Evolutionary conservation across 2,888 invertebrate genomes (phyloP).

Genomic region (Falcaria lacertinaria): DNA sequence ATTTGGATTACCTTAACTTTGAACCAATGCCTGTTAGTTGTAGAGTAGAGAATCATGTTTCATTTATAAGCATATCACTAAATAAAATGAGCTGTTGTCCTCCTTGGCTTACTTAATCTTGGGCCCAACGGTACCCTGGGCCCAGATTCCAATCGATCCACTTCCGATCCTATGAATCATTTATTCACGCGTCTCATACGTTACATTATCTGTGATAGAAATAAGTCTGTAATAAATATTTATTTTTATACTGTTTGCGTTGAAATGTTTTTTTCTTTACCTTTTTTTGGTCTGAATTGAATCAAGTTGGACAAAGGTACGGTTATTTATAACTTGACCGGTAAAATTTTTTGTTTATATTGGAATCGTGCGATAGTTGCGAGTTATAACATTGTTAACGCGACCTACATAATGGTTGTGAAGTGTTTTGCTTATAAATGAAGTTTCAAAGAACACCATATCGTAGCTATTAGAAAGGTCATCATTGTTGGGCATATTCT

Average conservation of each 20-base stretch:
- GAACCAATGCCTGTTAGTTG: conserved; percentile 69
- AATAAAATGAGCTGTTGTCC: too few species aligned
- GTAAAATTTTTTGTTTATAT: neutral
- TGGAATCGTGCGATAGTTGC: neutral
- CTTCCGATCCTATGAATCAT: too few species aligned
- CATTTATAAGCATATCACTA: conserved; percentile 50
- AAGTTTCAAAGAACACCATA: conserved; percentile 48
- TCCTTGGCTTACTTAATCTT: too few species aligned
- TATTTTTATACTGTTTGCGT: too few species aligned
- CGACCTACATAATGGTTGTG: conserved; percentile 1
- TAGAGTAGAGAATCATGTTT: conserved; percentile 23
- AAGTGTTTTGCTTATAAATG: conserved; percentile 46
- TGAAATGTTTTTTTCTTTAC: neutral
- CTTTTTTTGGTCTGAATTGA: neutral
- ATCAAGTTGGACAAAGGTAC: neutral
- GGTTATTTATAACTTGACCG: too few species aligned
- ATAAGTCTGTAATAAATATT: too few species aligned
- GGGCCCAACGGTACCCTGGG: too few species aligned
- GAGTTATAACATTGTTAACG: conserved; percentile 3
- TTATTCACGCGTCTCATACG: too few species aligned
- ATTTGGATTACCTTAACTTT: conserved; percentile 63
- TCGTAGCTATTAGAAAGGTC: conserved; percentile 60
- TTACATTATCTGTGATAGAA: too few species aligned
- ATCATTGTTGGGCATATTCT: conserved; percentile 10
- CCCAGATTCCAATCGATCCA: too few species aligned